Percentiles rank a stretch among this genome's conserved stretches.
Conservation (phyloP, 1,140 invertebrate species). For the Bradynema listronoti region DNA sequence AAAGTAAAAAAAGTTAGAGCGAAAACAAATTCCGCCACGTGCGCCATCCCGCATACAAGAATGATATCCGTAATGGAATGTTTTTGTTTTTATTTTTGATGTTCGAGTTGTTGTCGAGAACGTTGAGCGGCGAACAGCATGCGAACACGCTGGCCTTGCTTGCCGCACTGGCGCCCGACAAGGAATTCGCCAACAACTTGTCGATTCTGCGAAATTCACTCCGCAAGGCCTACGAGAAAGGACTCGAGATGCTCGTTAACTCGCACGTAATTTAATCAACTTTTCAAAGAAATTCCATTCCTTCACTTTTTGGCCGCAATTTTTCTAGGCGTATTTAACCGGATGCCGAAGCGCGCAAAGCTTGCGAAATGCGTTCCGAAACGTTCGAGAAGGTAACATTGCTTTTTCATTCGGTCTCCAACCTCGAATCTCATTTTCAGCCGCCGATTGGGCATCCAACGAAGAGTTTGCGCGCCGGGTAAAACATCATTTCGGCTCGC, state of each 20-base stretch:
- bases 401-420: too few relatives aligned
- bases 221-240: constrained; percentile 20
- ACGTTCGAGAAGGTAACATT: constrained; percentile 11
- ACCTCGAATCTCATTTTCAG: too few relatives aligned
- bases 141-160: constrained; percentile 14
- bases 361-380: constrained; percentile 21
- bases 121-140: constrained; percentile 6
- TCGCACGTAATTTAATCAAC: constrained; percentile 30
- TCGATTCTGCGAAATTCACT: constrained; percentile 10
- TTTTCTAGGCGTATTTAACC: constrained; percentile 29
- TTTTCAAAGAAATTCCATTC: too few relatives aligned
- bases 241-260: constrained; percentile 35
- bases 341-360: constrained; percentile 9
- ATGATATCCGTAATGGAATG: too few relatives aligned
- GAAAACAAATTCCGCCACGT: too few relatives aligned
- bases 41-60: too few relatives aligned
- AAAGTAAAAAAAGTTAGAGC: too few relatives aligned
- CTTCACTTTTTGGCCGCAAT: constrained; percentile 22
- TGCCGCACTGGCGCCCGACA: constrained; percentile 17
- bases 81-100: too few relatives aligned
- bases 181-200: neutral
- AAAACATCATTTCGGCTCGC: constrained; percentile 24
- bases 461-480: constrained; percentile 18
- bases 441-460: constrained; percentile 17
- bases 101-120: too few relatives aligned